Evolutionary conservation across 2,797 vertebrate genomes (phyloP), one percentile per base, ranked within the genome.

Genomic region (Acropternis orthonyx): DNA sequence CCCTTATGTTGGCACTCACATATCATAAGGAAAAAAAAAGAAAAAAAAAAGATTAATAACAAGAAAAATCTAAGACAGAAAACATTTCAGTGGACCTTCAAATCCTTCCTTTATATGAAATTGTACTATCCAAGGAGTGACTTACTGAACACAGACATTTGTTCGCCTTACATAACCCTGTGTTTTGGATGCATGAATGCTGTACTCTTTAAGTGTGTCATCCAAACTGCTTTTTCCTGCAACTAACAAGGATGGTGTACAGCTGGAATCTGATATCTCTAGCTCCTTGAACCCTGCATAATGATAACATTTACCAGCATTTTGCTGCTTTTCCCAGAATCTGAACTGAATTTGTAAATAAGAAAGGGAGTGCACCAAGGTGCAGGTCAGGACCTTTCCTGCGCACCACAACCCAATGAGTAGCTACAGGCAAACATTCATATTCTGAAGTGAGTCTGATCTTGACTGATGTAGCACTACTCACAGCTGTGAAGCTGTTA

Each of bases 361-460:
- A 73, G 26, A 79, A 86, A 77, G 15, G 59, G 79, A 77, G 7
- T 13, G 6, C 41, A 59, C 0, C 12, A 62, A 34, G 39, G 7
- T 44, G 37, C 34, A 52, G 32, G 3, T 75, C 69, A 72, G 54
- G 41, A 82, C 13, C 13, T 58, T 75, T 65, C 46, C 13, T 14
- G 0, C 46, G 14, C 28, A 66, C 36, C 16, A n/a, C 39, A 41
- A 4, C 26, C 19, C 49, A 52, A 10, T 0, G 0, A 68, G 21
- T 14, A 75, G 32, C 34, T 84, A 26, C 37, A 68, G 32, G 9
- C 30, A 65, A 88, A 56, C 10, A 7, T 52, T 52, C 41, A 34
- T 71, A 54, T 62, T 84, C 51, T 72, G 37, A 62, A 12, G 14
- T 19, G 12, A 83, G 13, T 39, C 26, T 67, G 18, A 16, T 63